Conservation (phyloP, 1,140 invertebrate genomes). For the Leptopilina boulardi region DNA sequence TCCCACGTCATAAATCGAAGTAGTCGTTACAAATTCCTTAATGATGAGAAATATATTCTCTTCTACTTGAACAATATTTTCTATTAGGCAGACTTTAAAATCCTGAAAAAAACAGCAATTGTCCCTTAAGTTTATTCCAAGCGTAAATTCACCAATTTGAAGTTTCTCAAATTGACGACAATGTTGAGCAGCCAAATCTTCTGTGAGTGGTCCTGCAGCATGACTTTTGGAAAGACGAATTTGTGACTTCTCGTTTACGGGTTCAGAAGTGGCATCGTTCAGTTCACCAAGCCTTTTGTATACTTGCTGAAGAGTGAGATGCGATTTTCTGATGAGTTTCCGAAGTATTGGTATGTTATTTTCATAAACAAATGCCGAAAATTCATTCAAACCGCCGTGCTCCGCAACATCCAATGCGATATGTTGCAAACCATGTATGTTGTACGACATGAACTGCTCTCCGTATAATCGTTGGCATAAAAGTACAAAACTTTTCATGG, state of each 20-base stretch:
- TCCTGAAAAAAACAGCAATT: background rate
- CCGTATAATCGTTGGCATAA: conserved; percentile 18
- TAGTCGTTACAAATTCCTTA: background rate
- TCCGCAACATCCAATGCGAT: conserved; percentile 20
- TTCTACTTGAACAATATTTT: background rate
- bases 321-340: background rate
- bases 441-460: conserved; percentile 38
- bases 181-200: background rate
- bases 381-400: conserved; percentile 31
- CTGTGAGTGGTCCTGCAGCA: background rate
- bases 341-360: conserved; percentile 34
- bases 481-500: background rate
- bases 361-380: conserved; percentile 45
- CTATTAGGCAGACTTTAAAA: background rate
- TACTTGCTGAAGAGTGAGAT: background rate
- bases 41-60: background rate
- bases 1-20: background rate
- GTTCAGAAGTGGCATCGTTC: background rate
- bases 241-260: too few relatives aligned
- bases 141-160: background rate
- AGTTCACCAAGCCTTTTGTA: background rate
- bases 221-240: background rate
- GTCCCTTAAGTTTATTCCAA: background rate
- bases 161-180: background rate
- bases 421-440: conserved; percentile 44